Evolutionary conservation across 23 tunicate species (phyloP).

Genomic region (Phallusia fumigata): DNA sequence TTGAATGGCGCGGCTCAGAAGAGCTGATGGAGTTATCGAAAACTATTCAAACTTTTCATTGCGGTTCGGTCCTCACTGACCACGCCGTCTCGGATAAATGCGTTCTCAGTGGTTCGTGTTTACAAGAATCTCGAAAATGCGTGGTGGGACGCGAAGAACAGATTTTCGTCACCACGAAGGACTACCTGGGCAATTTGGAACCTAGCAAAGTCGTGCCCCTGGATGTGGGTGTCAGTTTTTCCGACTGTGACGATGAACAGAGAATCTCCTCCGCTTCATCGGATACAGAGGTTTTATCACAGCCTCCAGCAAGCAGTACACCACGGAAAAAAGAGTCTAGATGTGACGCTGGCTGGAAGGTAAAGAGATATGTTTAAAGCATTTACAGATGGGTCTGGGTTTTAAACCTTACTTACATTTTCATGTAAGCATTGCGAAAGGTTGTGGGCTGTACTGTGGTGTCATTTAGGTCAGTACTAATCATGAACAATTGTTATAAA

Average conservation of each 20-base stretch:
- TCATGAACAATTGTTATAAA: too few species aligned
- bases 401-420: too few species aligned
- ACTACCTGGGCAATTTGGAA: constrained; percentile 33
- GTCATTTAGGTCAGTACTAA: too few species aligned
- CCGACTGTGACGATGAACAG: background rate
- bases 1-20: background rate
- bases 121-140: constrained; percentile 25
- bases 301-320: background rate
- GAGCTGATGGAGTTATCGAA: background rate
- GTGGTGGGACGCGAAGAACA: constrained; percentile 23
- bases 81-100: constrained; percentile 35
- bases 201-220: constrained; percentile 8
- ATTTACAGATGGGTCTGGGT: too few species aligned
- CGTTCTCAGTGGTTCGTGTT: constrained; percentile 27
- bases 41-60: constrained; percentile 5
- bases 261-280: background rate
- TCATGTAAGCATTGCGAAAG: too few species aligned
- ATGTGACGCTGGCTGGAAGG: background rate
- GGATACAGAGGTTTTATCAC: background rate
- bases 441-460: too few species aligned
- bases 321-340: background rate
- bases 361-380: background rate
- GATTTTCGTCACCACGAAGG: constrained; percentile 25
- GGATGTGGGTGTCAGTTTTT: background rate
- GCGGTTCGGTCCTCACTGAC: constrained; percentile 24